These are phyloP conservation scores for Girardia tigrina DNA, from an alignment of 2,888 invertebrate species.

Conservation along the genomic window DNA sequence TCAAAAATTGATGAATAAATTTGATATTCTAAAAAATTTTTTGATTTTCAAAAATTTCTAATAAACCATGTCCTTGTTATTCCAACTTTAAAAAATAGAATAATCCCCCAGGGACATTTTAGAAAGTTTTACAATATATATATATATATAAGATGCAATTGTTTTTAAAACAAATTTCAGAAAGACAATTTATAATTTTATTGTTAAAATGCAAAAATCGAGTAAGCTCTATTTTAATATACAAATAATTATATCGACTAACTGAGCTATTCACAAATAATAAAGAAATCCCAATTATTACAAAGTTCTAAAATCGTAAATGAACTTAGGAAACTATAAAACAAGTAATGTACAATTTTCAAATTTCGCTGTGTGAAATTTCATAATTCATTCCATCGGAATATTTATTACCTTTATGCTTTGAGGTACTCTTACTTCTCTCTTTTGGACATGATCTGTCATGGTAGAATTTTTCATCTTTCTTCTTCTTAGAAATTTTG, in stretches of 20 bases:
- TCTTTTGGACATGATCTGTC: background rate
- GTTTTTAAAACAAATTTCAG: no score
- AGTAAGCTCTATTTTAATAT: constrained; percentile 16
- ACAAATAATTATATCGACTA: constrained; percentile 14
- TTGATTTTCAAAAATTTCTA: no score
- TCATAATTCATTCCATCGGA: background rate
- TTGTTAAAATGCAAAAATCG: background rate
- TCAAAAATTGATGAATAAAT: no score
- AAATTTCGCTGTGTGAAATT: constrained; percentile 12
- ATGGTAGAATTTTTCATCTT: background rate
- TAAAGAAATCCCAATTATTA: background rate
- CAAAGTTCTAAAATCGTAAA: constrained; percentile 7
- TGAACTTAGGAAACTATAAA: background rate
- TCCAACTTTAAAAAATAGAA: no score
- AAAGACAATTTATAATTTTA: background rate
- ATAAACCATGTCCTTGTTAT: no score
- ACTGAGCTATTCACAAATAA: constrained; percentile 18
- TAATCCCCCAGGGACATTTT: no score
- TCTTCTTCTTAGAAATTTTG: background rate
- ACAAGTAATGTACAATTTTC: constrained; percentile 2
- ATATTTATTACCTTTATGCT: constrained; percentile 14
- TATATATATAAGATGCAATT: no score
- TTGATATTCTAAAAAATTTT: no score
- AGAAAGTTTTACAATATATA: no score
- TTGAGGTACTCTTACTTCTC: background rate